Conservation (phyloP, 2,797 vertebrate genomes). For the Glyptemys insculpta region DNA sequence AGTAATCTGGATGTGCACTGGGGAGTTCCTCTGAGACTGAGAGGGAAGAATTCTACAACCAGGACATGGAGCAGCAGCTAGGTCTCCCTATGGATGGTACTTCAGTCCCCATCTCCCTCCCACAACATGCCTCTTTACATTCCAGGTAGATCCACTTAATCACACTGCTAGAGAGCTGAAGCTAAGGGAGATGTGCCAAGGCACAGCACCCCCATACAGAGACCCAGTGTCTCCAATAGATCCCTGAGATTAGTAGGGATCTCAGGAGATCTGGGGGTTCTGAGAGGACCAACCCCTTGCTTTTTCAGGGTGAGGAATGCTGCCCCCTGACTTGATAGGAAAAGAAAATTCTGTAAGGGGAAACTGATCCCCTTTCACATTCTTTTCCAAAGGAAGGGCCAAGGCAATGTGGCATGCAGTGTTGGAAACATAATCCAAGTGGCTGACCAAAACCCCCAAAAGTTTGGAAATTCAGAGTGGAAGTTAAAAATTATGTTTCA, state of each 20-base stretch:
- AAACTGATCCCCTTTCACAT: neutral
- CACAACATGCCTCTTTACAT: neutral
- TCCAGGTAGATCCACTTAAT: neutral
- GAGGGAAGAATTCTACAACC: neutral
- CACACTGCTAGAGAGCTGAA: neutral
- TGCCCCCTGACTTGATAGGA: neutral
- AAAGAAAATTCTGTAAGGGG: neutral
- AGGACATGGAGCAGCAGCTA: neutral
- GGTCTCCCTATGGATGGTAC: neutral
- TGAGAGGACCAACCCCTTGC: neutral
- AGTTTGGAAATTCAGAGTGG: neutral
- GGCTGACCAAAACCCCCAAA: neutral
- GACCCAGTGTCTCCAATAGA: neutral
- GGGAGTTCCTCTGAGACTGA: neutral
- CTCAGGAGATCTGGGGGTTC: neutral
- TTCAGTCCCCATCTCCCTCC: neutral
- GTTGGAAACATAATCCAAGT: neutral
- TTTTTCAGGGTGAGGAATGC: neutral
- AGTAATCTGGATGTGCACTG: neutral
- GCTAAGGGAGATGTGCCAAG: neutral
- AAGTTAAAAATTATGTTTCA: neutral
- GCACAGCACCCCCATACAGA: neutral
- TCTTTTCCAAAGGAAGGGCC: neutral
- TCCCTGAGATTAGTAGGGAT: neutral
- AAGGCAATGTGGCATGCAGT: rapidly evolving